Base-by-base conservation (phyloP, 1,140 invertebrate species). In the Eurosta solidaginis region DNA sequence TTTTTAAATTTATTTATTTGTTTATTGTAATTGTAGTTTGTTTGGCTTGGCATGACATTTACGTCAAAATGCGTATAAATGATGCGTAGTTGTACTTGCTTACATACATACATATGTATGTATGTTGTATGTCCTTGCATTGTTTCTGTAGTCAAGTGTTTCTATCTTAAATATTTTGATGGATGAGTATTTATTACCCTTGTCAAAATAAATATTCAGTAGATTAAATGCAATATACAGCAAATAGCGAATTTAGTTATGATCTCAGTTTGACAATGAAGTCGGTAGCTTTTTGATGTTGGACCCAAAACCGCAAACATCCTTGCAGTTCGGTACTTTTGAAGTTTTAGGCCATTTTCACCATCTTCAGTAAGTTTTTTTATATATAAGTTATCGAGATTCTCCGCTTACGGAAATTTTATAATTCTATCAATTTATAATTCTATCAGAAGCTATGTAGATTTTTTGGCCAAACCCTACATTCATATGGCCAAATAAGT, bases 11-110 rank as follows among this genome's bases (percentile, higher is more conserved):
- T 27, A 4, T 33, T 25, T 5, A 17, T 33, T 7, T 22, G 4
- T 17, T 22, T 5, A 12, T 7, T 40, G n/a, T 6, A 3, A 22
- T 40, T 68, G n/a, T 40, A 9, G n/a, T 54, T 68, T 68, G 33
- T 68, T 40, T 20, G n/a, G 6, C 59, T 68, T 68, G 59, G 59
- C 59, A 68, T 27, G 59, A 68, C 9, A 68, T 68, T 68, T 68
- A 20, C 59, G 17, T 68, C 33, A 59, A 20, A 33, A 7, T 29
- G n/a, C 40, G n/a, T 22, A 52, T 52, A 22, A 25, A 4, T 4
- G 49, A 6, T 4, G n/a, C 27, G 22, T 17, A 17, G 14, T 9
- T 27, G 9, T 29, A 12, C 45, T 14, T 47, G 45, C 45, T 3
- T 14, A 47, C 45, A 47, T 3, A 47, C n/a, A 14, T 3, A 17